A percentile compares a stretch with the other conserved stretches of the same genome.
Evolutionary conservation across 2,797 vertebrate genomes (phyloP).

Genomic region (Petrocephalus schoutedeni): DNA sequence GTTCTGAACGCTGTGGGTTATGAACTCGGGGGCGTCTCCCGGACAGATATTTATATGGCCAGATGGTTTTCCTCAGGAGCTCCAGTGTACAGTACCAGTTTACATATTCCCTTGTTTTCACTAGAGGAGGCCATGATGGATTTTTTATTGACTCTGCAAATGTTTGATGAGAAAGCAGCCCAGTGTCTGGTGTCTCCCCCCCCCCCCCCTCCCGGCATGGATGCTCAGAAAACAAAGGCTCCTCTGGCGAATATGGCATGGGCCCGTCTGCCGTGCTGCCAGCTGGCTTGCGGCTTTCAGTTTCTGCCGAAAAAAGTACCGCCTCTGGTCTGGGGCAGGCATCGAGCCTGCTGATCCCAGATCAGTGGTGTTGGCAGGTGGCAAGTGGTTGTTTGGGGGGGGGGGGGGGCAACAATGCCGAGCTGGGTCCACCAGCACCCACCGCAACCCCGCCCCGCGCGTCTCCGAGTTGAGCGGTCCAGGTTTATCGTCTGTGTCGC

Average conservation of each 20-base stretch:
- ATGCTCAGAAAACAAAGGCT: neutral
- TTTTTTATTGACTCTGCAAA: constrained; percentile 66
- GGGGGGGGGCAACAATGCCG: neutral
- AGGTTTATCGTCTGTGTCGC: constrained; percentile 43
- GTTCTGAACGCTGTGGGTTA: constrained; percentile 33
- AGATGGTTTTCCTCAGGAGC: constrained; percentile 16
- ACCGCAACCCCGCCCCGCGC: neutral
- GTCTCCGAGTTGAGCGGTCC: neutral
- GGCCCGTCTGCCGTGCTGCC: neutral
- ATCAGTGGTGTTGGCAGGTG: neutral
- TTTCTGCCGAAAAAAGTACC: neutral
- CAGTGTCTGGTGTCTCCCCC: constrained; percentile 47
- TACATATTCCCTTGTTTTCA: constrained; percentile 57
- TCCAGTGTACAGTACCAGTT: constrained; percentile 33
- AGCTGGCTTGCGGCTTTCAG: neutral
- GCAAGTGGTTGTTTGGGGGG: neutral
- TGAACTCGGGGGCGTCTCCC: constrained; percentile 49
- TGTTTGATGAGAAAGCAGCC: constrained; percentile 62
- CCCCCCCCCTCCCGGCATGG: neutral
- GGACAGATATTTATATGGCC: constrained; percentile 55
- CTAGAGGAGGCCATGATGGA: constrained; percentile 53
- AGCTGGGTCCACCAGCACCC: neutral
- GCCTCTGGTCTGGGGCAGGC: neutral
- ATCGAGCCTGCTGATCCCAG: neutral
- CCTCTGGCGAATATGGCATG: neutral